These are phyloP conservation scores for Acrossocheilus fasciatus DNA, from an alignment of 2,797 vertebrate species.

Conservation along the genomic window DNA sequence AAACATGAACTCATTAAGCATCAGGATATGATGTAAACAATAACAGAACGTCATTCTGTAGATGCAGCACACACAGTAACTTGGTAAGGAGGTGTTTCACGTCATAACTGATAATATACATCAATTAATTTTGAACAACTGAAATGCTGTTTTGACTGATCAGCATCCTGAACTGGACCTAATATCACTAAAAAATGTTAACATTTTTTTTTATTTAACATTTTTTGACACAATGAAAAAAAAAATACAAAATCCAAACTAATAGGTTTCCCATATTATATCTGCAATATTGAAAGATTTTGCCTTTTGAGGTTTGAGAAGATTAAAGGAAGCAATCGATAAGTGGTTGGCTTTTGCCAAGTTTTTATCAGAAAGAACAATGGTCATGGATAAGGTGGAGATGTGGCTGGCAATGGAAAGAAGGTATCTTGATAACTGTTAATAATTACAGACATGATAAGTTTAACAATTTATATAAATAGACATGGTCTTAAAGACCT, in stretches of 20 bases:
- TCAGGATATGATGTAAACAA: not conserved
- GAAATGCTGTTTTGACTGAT: not conserved
- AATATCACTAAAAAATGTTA: not conserved
- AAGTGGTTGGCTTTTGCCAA: constrained; percentile 57
- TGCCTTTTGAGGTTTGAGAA: not conserved
- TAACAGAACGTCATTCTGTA: not conserved
- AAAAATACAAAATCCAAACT: not conserved
- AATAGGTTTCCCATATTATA: not conserved
- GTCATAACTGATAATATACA: not conserved
- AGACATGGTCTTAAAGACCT: constrained; percentile 34
- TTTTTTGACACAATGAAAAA: not conserved
- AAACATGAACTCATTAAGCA: not conserved
- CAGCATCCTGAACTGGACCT: not conserved
- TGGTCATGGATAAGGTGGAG: constrained; percentile 90
- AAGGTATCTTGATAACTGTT: constrained; percentile 84
- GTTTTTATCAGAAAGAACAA: constrained; percentile 81
- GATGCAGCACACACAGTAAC: not conserved
- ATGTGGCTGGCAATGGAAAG: constrained; percentile 78
- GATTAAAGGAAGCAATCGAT: constrained; percentile 45
- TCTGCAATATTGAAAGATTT: not conserved
- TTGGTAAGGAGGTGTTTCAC: not conserved
- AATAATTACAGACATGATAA: constrained; percentile 90
- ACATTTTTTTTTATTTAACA: not conserved
- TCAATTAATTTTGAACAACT: not conserved
- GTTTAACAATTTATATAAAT: constrained; percentile 72